Percentiles rank a stretch among this genome's conserved stretches.
These are phyloP conservation scores for Stegana nigrithorax DNA, from an alignment of 2,888 invertebrate genomes.

Conservation along the genomic window DNA sequence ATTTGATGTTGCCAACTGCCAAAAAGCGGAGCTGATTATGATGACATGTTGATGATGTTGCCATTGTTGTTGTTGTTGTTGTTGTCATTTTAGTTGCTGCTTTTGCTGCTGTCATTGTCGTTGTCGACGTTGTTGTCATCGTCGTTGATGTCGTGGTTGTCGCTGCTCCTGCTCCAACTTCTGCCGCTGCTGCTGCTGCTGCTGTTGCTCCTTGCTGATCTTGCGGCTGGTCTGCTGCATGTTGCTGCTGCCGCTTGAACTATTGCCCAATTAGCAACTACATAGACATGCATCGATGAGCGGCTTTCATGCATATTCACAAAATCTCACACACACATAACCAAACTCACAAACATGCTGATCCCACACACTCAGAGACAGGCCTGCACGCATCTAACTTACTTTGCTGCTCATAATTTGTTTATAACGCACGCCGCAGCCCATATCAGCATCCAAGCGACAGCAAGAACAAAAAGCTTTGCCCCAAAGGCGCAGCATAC, in stretches of 20 bases:
- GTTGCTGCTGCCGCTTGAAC: constrained; percentile 4
- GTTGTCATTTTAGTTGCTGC: background rate
- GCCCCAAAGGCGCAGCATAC: constrained; percentile 15
- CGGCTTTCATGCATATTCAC: background rate
- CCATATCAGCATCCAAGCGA: background rate
- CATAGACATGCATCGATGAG: constrained; percentile 27
- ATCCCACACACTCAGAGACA: constrained; percentile 36
- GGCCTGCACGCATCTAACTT: too few relatives aligned
- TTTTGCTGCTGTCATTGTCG: constrained; percentile 8
- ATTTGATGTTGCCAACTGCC: constrained; percentile 13
- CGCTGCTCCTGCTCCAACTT: constrained; percentile 28
- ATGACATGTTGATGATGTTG: constrained; percentile 12
- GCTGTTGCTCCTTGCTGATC: background rate
- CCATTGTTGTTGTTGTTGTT: constrained; percentile 9
- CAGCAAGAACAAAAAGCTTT: background rate
- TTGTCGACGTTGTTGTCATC: background rate
- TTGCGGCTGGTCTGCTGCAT: constrained; percentile 24
- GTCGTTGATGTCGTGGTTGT: constrained; percentile 15
- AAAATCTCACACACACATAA: background rate
- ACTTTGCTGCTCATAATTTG: constrained; percentile 59
- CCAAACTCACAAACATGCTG: constrained; percentile 8
- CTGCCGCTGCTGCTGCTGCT: constrained; percentile 5
- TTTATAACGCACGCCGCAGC: constrained; percentile 47
- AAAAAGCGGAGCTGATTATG: constrained; percentile 24
- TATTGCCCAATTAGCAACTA: constrained; percentile 48